Evolutionary conservation across 1,140 invertebrate species (phyloP), one percentile per base, ranked within the genome.

Genomic region (Drosophila erecta): DNA sequence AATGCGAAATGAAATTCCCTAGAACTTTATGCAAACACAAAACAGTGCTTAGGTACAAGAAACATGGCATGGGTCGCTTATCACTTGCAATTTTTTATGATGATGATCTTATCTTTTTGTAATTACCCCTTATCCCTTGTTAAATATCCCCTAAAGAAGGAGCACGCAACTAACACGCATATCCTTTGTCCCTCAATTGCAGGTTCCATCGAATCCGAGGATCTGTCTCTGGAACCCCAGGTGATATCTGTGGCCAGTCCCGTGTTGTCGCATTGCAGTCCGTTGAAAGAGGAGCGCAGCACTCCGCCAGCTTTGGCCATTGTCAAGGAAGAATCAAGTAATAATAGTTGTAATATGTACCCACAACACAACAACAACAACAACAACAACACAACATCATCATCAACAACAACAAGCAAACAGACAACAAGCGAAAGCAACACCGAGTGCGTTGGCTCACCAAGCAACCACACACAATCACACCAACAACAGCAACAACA

Each of bases 131-230:
- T 17, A 17, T 17, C 17, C 17, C 17, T 1, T 17, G 17, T 17
- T 24, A 10, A 30, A 8, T 30, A 38, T 38, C 2, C 5, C 17
- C 12, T 1, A 12, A 3, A 20, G 4, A 24, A 17, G 7, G 22
- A 37, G 20, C 12, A 22, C 58, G 14, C 30, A n/a, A n/a, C 12
- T 69, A 33, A 55, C 0, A 3, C 1, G 3, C 3, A 17, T 15
- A 10, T 24, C 0, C 24, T 12, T 10, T 56, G 0, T n/a, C 14
- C 49, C 11, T 17, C 5, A 0, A 40, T 57, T 85, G 94, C 95
- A 97, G 96, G 96, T 93, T 95, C 95, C 65, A 93, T 97, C 92
- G 95, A 96, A 78, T 95, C 95, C 41, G 95, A 96, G 89, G 96
- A 96, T 89, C 92, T 96, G 24, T 96, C 95, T 1, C 92, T 96